Evolutionary conservation across 1,140 invertebrate genomes (phyloP).

Genomic region (Scylla paramamosain): DNA sequence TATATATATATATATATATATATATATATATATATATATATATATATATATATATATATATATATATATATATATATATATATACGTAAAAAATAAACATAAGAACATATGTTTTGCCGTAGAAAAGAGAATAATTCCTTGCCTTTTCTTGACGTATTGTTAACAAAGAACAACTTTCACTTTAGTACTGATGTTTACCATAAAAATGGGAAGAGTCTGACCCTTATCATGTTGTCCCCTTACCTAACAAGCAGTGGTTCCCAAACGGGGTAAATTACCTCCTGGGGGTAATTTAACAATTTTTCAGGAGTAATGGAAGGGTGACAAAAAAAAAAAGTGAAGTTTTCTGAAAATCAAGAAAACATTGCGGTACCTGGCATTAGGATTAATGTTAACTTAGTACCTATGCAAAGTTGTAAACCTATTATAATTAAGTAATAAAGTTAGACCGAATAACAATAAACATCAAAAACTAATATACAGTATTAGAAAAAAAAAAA

Average conservation of each 20-base stretch:
- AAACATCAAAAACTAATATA: too few species aligned
- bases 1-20: background rate
- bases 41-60: constrained; percentile 9
- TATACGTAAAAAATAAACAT: background rate
- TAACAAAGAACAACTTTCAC: background rate
- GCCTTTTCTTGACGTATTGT: background rate
- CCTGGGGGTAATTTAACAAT: too few species aligned
- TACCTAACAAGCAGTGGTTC: background rate
- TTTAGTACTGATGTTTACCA: background rate
- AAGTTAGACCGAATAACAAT: too few species aligned
- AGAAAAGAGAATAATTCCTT: background rate
- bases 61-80: constrained; percentile 38
- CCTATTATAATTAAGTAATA: too few species aligned
- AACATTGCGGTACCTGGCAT: too few species aligned
- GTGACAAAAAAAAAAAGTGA: too few species aligned
- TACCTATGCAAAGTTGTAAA: too few species aligned
- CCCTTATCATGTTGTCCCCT: background rate
- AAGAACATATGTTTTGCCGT: background rate
- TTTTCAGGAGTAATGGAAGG: too few species aligned
- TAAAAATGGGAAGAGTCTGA: too few species aligned
- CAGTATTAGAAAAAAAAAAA: too few species aligned
- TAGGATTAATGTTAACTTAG: too few species aligned
- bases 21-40: background rate
- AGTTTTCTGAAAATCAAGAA: too few species aligned
- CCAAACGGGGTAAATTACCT: background rate